Percentiles rank a stretch among this genome's conserved stretches.
Conservation (phyloP, 2,888 invertebrate genomes). For the Tenodera sinensis region DNA sequence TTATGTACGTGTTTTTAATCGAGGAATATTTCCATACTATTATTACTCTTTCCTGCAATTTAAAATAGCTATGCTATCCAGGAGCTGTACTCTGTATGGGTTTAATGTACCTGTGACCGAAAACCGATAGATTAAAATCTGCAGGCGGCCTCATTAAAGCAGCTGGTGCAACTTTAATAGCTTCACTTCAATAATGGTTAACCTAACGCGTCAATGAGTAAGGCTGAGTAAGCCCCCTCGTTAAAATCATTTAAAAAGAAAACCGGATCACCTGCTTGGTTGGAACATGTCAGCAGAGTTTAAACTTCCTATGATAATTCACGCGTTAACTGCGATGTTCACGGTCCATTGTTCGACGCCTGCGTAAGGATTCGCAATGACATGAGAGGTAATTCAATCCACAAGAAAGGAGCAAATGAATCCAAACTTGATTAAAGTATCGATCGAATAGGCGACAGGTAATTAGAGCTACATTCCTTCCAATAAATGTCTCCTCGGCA, state of each 20-base stretch:
- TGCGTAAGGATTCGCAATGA: neutral
- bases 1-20: too few relatives aligned
- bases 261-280: neutral
- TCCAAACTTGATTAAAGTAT: too few relatives aligned
- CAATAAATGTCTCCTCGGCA: too few relatives aligned
- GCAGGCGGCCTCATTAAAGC: neutral
- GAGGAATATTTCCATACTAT: too few relatives aligned
- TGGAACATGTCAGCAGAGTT: neutral
- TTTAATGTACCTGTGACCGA: too few relatives aligned
- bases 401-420: neutral
- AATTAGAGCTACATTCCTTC: too few relatives aligned
- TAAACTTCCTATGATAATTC: neutral
- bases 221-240: neutral
- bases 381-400: neutral
- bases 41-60: too few relatives aligned
- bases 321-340: neutral
- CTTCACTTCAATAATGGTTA: neutral
- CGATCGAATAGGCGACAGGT: too few relatives aligned
- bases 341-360: neutral
- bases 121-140: too few relatives aligned
- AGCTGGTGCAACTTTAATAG: neutral
- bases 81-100: too few relatives aligned
- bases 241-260: neutral
- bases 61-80: too few relatives aligned
- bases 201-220: neutral